phyloP scores from a whole-genome alignment of 1,140 invertebrate species.

The Heliconius melpomene region DNA sequence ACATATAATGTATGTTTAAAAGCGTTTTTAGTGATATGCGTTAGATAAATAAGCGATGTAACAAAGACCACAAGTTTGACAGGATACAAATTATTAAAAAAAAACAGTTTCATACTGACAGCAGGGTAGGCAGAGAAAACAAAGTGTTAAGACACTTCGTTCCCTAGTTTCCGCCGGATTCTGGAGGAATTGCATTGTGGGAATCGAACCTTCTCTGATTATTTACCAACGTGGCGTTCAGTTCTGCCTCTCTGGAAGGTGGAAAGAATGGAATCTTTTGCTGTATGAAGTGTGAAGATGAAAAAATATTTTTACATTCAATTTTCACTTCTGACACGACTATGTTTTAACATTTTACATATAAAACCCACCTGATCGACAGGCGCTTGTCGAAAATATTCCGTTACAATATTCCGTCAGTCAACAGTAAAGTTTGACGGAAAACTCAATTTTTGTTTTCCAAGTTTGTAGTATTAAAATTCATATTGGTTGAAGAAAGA shows the following conservation, averaged over 20 bases:
- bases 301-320: neutral
- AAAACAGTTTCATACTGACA: no score
- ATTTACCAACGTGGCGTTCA: no score
- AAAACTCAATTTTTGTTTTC: neutral
- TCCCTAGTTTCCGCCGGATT: no score
- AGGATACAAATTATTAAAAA: neutral
- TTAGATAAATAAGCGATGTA: neutral
- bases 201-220: no score
- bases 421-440: neutral
- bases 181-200: no score
- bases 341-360: neutral
- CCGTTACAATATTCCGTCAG: neutral
- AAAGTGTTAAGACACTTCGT: no score
- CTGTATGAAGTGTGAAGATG: no score
- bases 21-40: neutral
- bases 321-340: neutral
- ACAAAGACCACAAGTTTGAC: neutral
- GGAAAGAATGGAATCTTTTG: no score
- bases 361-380: neutral
- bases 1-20: neutral
- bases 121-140: no score
- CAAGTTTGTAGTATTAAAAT: slow-evolving; percentile 2
- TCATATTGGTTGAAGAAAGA: neutral
- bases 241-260: no score
- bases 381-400: neutral